Evolutionary conservation across 2,113 vertebrate genomes (phyloP).

Genomic region (Okapia johnstoni): DNA sequence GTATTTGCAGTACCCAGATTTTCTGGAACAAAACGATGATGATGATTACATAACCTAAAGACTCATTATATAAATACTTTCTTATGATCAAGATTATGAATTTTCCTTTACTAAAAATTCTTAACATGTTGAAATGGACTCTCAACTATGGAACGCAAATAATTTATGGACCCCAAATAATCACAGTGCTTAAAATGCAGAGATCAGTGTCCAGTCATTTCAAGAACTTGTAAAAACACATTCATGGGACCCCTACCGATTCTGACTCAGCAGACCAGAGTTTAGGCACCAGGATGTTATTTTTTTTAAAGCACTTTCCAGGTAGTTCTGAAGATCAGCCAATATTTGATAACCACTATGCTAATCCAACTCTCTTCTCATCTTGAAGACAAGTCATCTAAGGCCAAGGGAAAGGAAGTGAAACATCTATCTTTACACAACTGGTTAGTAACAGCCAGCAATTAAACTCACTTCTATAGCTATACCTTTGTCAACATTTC

Average conservation of each 20-base stretch:
- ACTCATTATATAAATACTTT: not conserved
- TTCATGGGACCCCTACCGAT: not conserved
- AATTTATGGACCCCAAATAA: not conserved
- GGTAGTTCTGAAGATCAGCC: not conserved
- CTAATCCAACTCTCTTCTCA: not conserved
- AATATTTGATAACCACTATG: not conserved
- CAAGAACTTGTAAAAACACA: not conserved
- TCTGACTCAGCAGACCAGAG: not conserved
- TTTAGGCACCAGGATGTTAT: not conserved
- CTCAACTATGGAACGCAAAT: not conserved
- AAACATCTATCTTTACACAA: not conserved
- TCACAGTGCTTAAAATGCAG: not conserved
- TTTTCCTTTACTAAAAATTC: not conserved
- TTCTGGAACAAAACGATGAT: constrained; percentile 81
- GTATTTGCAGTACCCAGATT: constrained; percentile 82
- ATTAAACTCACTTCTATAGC: not conserved
- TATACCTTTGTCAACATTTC: not conserved
- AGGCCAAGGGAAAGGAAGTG: not conserved
- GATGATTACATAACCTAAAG: not conserved
- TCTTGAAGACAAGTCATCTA: constrained; percentile 9
- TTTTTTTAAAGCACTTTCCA: not conserved
- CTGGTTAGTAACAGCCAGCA: not conserved
- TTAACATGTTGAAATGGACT: not conserved
- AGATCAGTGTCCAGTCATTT: not conserved
- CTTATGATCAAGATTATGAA: not conserved